phyloP scores from a whole-genome alignment of 2,888 invertebrate genomes.

The Trichopoda pennipes region DNA sequence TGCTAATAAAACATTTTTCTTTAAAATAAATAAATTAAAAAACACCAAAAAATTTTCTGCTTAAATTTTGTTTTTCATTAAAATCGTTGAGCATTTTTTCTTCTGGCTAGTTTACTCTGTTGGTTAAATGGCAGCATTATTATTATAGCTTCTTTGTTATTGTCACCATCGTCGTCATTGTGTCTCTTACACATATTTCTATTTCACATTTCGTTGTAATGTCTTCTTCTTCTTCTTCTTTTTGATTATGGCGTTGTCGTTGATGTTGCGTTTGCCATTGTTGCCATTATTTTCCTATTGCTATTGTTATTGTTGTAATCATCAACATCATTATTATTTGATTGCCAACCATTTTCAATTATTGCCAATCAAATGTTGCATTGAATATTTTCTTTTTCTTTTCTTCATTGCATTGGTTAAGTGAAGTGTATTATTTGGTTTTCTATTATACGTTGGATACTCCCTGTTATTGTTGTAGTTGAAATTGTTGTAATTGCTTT shows the following conservation, averaged over 20 bases:
- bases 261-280: constrained; percentile 4
- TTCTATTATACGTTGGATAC: background rate
- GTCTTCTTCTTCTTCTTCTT: constrained; percentile 20
- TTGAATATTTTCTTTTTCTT: constrained; percentile 58
- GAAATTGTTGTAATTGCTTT: constrained; percentile 16
- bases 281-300: constrained; percentile 3
- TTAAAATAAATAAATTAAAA: no score
- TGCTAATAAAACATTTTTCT: no score
- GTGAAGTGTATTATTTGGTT: constrained; percentile 8
- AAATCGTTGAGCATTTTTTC: no score
- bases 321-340: constrained; percentile 64
- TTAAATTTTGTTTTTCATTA: background rate
- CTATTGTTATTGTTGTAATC: constrained; percentile 46
- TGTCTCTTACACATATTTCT: constrained; percentile 45
- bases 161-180: constrained; percentile 45
- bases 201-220: constrained; percentile 14
- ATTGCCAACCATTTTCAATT: constrained; percentile 79
- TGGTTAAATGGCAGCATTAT: constrained; percentile 5
- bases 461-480: background rate
- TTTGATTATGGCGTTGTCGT: background rate
- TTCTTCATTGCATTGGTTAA: background rate
- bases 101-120: background rate
- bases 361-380: constrained; percentile 80
- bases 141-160: constrained; percentile 8
- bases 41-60: background rate